Base-by-base conservation (phyloP, 1,140 invertebrate species). In the Drosophila pandora region DNA sequence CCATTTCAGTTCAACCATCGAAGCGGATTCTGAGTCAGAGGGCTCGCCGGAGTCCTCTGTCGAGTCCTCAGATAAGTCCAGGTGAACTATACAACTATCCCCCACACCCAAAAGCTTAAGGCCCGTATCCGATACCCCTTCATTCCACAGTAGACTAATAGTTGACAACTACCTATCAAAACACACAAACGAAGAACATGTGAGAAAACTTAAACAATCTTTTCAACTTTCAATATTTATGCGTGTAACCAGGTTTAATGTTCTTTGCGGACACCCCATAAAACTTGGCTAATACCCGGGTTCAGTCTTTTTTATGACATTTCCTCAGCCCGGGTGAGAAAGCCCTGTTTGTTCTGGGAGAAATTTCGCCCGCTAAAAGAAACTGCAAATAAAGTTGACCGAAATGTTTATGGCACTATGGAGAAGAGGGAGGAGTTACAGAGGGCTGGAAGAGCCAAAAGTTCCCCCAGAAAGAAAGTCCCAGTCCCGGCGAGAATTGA, bases 331-430 rank as follows among this genome's bases (percentile, higher is more conserved):
- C 12, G 69, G 55, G 57, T 28, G 62, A 22, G 23, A 54, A 21
- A 68, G 72, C 47, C 60, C 55, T 76, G 67, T 64, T 76, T 80
- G 59, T 58, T 76, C 45, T 83, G 39, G 73, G 77, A 59, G 68
- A 81, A 87, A 74, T 77, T 85, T 60, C 28, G 30, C 68, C 45
- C 58, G 82, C 74, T 84, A 87, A 84, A 76, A 57, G 57, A 77
- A 74, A 73, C 65, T 62, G 73, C 68, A 87, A 84, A 84, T 87
- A 84, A 68, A 65, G 59, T 80, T 56, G 57, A 65, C 64, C 58
- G 49, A 65, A 83, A 68, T 68, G 50, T 69, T 68, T 55, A 56
- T 54, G 53, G 63, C 61, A 53, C 59, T 23, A 17, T 17, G 49
- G 53, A 60, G 64, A 52, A 63, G 39, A 60, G 52, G 43, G 59